phyloP scores from a whole-genome alignment of 2,888 invertebrate species.

The Ennomos erosarius region DNA sequence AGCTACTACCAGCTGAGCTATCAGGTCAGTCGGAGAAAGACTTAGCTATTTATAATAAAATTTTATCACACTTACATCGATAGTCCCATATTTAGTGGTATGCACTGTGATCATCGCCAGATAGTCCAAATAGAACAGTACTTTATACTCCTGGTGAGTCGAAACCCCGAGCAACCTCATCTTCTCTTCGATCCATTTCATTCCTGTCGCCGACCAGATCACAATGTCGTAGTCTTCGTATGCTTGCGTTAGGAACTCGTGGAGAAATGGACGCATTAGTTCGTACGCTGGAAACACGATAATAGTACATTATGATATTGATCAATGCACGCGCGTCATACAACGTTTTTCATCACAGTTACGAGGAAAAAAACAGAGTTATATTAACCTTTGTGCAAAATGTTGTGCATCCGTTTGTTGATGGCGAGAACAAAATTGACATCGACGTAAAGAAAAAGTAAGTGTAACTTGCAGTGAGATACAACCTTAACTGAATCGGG shows the following conservation, averaged over 20 bases:
- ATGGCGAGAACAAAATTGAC: too few relatives aligned
- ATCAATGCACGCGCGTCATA: too few relatives aligned
- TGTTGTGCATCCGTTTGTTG: too few relatives aligned
- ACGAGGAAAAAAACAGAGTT: too few relatives aligned
- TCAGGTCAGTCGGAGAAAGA: too few relatives aligned
- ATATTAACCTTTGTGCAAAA: too few relatives aligned
- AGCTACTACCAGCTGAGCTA: too few relatives aligned
- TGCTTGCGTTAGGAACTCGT: conserved; percentile 95
- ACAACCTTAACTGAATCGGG: too few relatives aligned
- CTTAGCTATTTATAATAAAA: too few relatives aligned
- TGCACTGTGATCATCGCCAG: conserved; percentile 98
- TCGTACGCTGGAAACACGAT: conserved; percentile 86
- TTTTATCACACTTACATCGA: conserved; percentile 88
- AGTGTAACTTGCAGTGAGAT: too few relatives aligned
- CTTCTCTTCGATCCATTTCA: conserved; percentile 99
- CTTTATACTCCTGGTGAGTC: conserved; percentile 93
- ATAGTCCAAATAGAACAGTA: conserved; percentile 96
- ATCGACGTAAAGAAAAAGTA: too few relatives aligned
- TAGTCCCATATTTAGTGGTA: conserved; percentile 94
- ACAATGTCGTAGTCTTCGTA: conserved; percentile 97
- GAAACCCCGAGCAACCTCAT: conserved; percentile 96
- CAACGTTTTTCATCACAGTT: too few relatives aligned
- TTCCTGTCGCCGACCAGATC: conserved; percentile 99
- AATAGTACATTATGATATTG: neutral
- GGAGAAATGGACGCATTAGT: conserved; percentile 97